Evolutionary conservation across 2,797 vertebrate genomes (phyloP).

Genomic region (Leuciscus waleckii): DNA sequence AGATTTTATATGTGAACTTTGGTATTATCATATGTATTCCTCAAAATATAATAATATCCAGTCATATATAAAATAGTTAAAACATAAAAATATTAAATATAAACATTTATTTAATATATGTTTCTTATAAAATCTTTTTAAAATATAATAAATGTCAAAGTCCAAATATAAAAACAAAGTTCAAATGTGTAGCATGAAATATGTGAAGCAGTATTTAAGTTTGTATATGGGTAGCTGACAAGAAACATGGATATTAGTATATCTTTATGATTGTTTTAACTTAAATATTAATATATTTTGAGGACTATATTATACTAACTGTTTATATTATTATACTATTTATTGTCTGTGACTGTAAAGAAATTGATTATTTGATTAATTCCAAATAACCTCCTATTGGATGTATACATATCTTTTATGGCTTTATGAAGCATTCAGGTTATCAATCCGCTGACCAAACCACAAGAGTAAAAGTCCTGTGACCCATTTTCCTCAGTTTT

Average conservation of each 20-base stretch:
- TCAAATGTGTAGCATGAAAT: not conserved
- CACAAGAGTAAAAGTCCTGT: not conserved
- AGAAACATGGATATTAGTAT: not conserved
- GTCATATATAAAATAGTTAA: no score
- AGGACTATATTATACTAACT: not conserved
- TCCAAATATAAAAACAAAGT: not conserved
- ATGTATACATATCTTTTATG: not conserved
- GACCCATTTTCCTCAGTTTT: conserved; percentile 28
- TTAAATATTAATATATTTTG: not conserved
- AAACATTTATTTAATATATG: no score
- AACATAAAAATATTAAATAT: no score
- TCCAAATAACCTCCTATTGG: not conserved
- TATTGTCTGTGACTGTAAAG: not conserved
- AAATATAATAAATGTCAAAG: not conserved
- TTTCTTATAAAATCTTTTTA: not conserved
- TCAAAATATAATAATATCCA: no score
- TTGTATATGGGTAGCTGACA: not conserved
- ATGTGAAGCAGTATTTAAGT: not conserved
- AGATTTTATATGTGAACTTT: no score
- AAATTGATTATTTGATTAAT: not conserved
- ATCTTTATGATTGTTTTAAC: not conserved
- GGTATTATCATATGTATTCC: no score
- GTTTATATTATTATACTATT: not conserved
- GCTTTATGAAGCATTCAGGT: not conserved
- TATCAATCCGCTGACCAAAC: conserved; percentile 7